Conservation (phyloP, 92 coral and sea anemone genomes). For the Siderastrea siderea region DNA sequence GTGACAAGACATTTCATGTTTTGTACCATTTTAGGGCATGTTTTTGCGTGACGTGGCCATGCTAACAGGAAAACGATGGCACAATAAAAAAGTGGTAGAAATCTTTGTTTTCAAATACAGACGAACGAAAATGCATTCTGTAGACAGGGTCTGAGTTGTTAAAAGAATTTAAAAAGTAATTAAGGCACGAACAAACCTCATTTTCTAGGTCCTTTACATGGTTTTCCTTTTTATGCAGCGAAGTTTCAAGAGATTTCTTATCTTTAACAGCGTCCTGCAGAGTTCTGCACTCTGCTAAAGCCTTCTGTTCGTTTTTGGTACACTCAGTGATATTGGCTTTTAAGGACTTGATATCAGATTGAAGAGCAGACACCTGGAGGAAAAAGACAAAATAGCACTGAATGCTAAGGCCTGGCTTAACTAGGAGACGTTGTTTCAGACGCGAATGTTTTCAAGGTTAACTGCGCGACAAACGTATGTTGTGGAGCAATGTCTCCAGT, state of each 20-base stretch:
- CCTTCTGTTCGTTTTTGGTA: conserved; percentile 64
- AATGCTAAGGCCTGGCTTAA: too few species aligned
- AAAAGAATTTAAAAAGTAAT: not conserved
- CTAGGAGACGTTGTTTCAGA: too few species aligned
- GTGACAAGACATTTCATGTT: not conserved
- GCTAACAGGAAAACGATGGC: too few species aligned
- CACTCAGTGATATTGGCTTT: conserved; percentile 51
- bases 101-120: too few species aligned
- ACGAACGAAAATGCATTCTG: too few species aligned
- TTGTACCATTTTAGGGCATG: not conserved
- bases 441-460: too few species aligned
- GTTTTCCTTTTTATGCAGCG: conserved; percentile 56
- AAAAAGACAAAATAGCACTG: not conserved
- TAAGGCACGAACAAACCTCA: conserved; percentile 59
- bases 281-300: conserved; percentile 53
- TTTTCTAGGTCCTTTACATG: conserved; percentile 46
- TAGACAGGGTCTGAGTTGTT: too few species aligned
- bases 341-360: conserved; percentile 76
- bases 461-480: too few species aligned
- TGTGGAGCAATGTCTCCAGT: too few species aligned
- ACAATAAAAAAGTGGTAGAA: too few species aligned
- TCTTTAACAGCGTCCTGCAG: conserved; percentile 64
- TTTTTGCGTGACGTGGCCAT: not conserved
- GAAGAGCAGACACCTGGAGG: conserved; percentile 71
- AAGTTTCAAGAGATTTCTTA: conserved; percentile 37